These are phyloP conservation scores for Catamblyrhynchus diadema DNA, from an alignment of 2,797 vertebrate genomes.

Conservation along the genomic window DNA sequence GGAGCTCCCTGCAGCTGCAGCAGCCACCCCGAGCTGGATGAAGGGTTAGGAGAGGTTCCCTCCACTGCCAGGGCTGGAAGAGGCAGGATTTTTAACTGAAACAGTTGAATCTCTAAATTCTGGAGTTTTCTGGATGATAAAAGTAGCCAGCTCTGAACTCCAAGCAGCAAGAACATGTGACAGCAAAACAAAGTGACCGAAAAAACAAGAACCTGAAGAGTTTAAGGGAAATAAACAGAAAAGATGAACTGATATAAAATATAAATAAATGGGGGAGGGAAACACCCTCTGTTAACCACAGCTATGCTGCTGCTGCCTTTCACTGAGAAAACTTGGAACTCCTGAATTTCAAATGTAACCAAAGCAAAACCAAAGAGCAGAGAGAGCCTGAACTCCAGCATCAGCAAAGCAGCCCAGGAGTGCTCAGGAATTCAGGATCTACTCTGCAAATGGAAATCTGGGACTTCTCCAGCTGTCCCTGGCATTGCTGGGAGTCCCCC, in stretches of 20 bases:
- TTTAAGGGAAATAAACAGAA: neutral
- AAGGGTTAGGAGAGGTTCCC: neutral
- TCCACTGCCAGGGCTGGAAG: fast-evolving
- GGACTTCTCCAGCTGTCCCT: neutral
- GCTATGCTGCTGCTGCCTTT: neutral
- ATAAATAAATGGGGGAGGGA: neutral
- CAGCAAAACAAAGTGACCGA: neutral
- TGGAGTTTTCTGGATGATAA: neutral
- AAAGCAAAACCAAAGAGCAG: neutral
- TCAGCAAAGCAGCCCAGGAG: neutral
- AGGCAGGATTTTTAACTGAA: neutral
- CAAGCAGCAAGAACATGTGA: neutral
- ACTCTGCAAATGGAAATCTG: neutral
- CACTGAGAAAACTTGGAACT: neutral
- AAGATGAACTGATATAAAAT: neutral
- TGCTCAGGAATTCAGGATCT: neutral
- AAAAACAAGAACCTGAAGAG: neutral
- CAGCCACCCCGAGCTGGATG: neutral
- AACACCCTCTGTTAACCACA: neutral
- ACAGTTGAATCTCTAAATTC: neutral
- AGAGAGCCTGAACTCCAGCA: neutral
- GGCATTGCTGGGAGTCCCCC: neutral
- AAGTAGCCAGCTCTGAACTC: neutral
- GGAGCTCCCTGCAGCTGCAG: neutral
- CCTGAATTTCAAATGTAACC: neutral